Conservation (phyloP, 2,888 invertebrate genomes). For the Germaria angustata region DNA sequence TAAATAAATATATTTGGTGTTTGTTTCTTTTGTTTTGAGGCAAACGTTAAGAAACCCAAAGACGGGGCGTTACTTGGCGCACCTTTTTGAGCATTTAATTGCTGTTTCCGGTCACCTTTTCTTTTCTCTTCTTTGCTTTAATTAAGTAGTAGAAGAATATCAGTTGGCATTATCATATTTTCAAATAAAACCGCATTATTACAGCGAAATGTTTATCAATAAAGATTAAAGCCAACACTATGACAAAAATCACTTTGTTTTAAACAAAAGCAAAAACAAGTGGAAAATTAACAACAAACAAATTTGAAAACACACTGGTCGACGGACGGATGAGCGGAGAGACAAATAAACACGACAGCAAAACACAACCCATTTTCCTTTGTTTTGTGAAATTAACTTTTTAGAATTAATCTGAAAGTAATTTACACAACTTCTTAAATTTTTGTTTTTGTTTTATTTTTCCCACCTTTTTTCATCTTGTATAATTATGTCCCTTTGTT, state of each 20-base stretch:
- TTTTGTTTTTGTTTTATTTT: neutral
- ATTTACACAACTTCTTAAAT: slow-evolving; percentile 54
- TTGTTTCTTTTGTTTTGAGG: neutral
- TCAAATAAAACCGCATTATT: slow-evolving; percentile 58
- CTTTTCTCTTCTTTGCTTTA: slow-evolving; percentile 21
- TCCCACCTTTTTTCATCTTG: neutral
- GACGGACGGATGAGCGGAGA: slow-evolving; percentile 4
- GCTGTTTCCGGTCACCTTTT: slow-evolving; percentile 67
- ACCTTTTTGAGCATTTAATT: slow-evolving; percentile 70
- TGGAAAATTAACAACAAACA: slow-evolving; percentile 15
- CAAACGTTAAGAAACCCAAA: slow-evolving; percentile 31
- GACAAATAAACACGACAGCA: slow-evolving; percentile 15
- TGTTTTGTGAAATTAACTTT: slow-evolving; percentile 11
- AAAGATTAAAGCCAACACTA: slow-evolving; percentile 39
- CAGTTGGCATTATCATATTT: slow-evolving; percentile 41
- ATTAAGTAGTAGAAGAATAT: slow-evolving; percentile 4
- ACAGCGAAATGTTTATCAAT: slow-evolving; percentile 53
- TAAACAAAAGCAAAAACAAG: slow-evolving; percentile 32
- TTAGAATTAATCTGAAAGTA: slow-evolving; percentile 59
- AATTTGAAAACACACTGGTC: slow-evolving; percentile 42
- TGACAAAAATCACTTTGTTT: slow-evolving; percentile 44
- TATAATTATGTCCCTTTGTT: slow-evolving; percentile 24
- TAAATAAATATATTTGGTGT: neutral
- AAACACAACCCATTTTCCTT: slow-evolving; percentile 12
- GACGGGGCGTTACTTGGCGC: slow-evolving; percentile 67